Conservation (phyloP, 2,113 vertebrate species). For the Nestor notabilis region DNA sequence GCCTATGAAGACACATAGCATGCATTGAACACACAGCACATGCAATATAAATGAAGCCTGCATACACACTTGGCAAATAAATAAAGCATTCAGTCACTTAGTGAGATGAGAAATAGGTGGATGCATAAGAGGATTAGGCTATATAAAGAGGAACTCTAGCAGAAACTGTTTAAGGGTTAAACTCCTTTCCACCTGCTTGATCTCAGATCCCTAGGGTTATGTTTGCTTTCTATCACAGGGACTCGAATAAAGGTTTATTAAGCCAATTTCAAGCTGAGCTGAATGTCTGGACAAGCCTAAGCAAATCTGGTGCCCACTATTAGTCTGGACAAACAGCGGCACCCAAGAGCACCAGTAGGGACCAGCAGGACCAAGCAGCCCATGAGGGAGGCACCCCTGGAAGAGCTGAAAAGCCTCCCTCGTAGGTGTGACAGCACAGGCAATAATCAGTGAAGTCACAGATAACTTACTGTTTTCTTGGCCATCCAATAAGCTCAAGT, state of each 20-base stretch:
- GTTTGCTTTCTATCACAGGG: background rate
- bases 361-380: background rate
- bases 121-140: background rate
- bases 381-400: background rate
- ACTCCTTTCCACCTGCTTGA: conserved; percentile 7
- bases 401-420: background rate
- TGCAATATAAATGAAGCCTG: background rate
- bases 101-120: conserved; percentile 23
- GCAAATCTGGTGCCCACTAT: background rate
- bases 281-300: background rate
- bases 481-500: background rate
- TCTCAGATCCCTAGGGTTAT: background rate
- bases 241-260: background rate
- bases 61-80: background rate
- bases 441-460: background rate
- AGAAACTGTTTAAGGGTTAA: conserved; percentile 9
- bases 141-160: background rate
- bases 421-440: background rate
- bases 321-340: background rate
- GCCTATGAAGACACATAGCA: background rate
- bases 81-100: background rate
- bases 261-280: background rate
- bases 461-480: background rate
- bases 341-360: background rate
- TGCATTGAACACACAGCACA: background rate